Evolutionary conservation across 2,888 invertebrate genomes (phyloP), one percentile per base, ranked within the genome.

Genomic region (Patella ulyssiponensis): DNA sequence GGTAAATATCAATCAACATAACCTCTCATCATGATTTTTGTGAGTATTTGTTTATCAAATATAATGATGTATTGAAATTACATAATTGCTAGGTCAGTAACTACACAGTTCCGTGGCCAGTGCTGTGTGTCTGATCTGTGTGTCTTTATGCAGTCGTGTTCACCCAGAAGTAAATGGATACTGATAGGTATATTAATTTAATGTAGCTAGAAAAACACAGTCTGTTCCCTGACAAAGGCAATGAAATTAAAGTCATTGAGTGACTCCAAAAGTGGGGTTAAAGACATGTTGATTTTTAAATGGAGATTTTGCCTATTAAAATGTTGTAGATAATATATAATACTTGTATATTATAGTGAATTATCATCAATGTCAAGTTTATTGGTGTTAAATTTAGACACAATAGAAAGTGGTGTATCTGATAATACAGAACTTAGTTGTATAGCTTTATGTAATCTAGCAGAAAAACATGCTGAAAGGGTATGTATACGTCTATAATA

Each of bases 361-460:
- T 95, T 97, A 94, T 95, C 95, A 0, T 95, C 95, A 0, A 93
- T 97, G 56, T 95, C 94, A 90, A 94, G 96, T 74, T 97, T 97
- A 91, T 91, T 96, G 17, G 92, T 97, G 64, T 93, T 97, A 0
- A 94, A 95, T 85, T 93, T 96, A 27, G 95, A 96, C 89, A 94
- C 95, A 9, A 95, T 95, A 90, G 93, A 93, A 80, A 88, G 88
- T 73, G 89, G 91, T 3, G 85, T 91, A 4, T 93, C 93, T 69
- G 94, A 94, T 82, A 94, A 94, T 84, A 94, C 95, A 0, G 95
- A 95, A 84, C 94, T 95, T 15, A 93, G 94, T 17, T 95, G 95
- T 88, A 93, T 95, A 84, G 94, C 95, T 0, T 92, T 95, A 73
- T 94, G 95, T 83, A 95, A 94, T 87, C 91, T 95, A 51, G 94